Evolutionary conservation across 64 coral and sea anemone genomes (phyloP).

Genomic region (Pocillopora damicornis): DNA sequence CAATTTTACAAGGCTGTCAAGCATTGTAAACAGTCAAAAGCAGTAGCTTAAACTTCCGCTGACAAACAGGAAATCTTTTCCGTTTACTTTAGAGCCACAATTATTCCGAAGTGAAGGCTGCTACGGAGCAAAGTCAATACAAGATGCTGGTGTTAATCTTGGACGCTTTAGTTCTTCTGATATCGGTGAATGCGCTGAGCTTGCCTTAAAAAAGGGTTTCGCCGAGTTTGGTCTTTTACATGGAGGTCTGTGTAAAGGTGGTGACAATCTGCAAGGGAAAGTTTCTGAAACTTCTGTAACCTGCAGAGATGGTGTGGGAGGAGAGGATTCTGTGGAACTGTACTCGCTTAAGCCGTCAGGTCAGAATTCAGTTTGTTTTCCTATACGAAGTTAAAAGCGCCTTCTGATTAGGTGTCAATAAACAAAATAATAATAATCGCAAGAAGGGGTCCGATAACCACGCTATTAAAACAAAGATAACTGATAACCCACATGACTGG

Average conservation of each 20-base stretch:
- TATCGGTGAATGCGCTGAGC: not conserved
- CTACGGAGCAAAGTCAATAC: not conserved
- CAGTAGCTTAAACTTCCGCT: no score
- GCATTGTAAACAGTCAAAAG: no score
- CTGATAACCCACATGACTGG: no score
- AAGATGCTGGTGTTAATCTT: not conserved
- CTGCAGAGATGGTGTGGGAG: not conserved
- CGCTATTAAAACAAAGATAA: no score
- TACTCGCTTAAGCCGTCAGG: not conserved
- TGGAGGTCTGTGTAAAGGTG: slow-evolving; percentile 4
- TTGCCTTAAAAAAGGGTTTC: not conserved
- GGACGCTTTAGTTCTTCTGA: not conserved
- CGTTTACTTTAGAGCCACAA: not conserved
- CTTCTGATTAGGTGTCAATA: no score
- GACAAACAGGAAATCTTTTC: no score
- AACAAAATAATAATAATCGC: no score
- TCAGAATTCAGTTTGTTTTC: not conserved
- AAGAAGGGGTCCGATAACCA: no score
- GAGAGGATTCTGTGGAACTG: not conserved
- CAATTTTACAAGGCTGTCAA: no score
- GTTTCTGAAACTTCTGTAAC: not conserved
- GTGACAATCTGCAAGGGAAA: not conserved
- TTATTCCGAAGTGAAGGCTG: not conserved
- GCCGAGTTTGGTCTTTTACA: not conserved
- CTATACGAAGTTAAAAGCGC: no score